Base-by-base conservation (phyloP, 2,113 vertebrate species). In the Progne subis region DNA sequence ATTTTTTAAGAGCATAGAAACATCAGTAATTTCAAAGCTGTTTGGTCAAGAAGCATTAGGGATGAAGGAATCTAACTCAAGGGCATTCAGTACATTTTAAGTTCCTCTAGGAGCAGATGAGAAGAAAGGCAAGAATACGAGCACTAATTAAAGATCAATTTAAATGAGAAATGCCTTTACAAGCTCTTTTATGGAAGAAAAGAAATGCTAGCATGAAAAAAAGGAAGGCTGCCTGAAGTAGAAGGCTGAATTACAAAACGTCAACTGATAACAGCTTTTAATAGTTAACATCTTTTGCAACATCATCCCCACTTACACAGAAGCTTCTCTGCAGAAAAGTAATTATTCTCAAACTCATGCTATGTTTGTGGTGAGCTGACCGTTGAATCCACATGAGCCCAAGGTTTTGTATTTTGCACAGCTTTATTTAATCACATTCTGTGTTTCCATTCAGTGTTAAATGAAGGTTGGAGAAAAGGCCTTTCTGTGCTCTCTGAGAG, bases 371-470 rank as follows among this genome's bases (percentile, higher is more conserved):
- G 60, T 81, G 83, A 93, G 47, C 16, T 0, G 16, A 65, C 61
- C 77, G 82, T 69, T 86, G 63, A 88, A 74, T 88, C 92, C 80
- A 90, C 67, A 88, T 14, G 29, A 88, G 76, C 31, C 32, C 26
- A 78, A 56, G 43, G 17, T 93, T 90, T 86, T 81, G 49, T 71
- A 71, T 84, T 94, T 92, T 84, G 52, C 24, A 88, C 64, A 71
- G 56, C 56, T 95, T 92, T 81, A 81, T 88, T 90, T 81, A 78
- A 94, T 88, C 60, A 64, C 64, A 64, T 83, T 43, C 44, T 84
- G 26, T 82, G 71, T 74, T 95, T 85, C 75, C 60, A 74, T 82
- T 92, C 80, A 67, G 19, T 70, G 52, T 18, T 94, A 92, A 96
- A 95, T 67, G 83, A 86, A 80, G n/a, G 19, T 50, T 70, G n/a